Evolutionary conservation across 2,113 vertebrate species (phyloP), one percentile per base, ranked within the genome.

Genomic region (Gallinago paraguaiae): DNA sequence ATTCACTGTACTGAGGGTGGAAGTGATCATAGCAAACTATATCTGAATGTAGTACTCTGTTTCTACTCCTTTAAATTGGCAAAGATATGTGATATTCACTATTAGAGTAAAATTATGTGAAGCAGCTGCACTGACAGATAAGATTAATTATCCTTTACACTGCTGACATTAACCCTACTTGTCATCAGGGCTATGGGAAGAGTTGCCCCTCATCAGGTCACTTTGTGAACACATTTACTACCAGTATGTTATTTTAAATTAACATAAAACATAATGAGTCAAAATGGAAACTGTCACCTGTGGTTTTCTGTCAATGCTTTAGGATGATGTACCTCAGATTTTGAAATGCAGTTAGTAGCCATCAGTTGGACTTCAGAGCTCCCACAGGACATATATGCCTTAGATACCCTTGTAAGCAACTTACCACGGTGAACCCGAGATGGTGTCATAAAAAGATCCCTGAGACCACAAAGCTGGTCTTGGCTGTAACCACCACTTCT

Each of bases 91-190:
- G 86, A 87, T 95, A 82, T 77, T 96, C 31, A 17, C 72, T 95
- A 75, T 86, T 96, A 92, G 72, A 81, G 90, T 84, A 88, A 94
- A 98, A 97, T 97, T 96, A 95, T 92, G 93, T 86, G 96, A 96
- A 87, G 91, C 94, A 97, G 89, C 92, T 97, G 94, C 85, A 88
- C 57, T 96, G 97, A 93, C 84, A 95, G 92, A 90, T 96, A 97
- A 95, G 93, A 96, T 95, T 92, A 79, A 96, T 97, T 97, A 96
- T 95, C 86, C 91, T 96, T 93, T 74, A 65, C 84, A 75, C 75
- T 91, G 77, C 91, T 76, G 35, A 95, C 93, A 39, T 97, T 97
- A 97, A 91, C 90, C 87, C 91, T 91, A 82, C 57, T 83, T 90
- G 70, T 92, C 84, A 92, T 84, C 82, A 88, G 84, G 71, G 33